phyloP scores from a whole-genome alignment of 2,888 invertebrate species.

The Drosophila kuntzei region DNA sequence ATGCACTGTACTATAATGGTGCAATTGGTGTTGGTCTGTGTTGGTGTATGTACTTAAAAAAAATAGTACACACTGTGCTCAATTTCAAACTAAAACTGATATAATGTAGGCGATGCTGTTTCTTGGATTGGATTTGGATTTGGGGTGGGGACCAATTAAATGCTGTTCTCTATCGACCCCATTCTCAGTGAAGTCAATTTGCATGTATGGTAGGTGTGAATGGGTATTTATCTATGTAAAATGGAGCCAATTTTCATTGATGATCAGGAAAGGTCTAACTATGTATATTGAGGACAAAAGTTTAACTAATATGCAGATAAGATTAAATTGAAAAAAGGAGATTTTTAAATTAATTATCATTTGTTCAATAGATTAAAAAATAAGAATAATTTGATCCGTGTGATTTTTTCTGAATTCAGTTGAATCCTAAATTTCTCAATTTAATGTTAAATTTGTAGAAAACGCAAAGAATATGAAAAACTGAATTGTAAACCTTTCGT shows the following conservation, averaged over 20 bases:
- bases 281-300: constrained; percentile 18
- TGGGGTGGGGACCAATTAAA: constrained; percentile 40
- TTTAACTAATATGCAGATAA: constrained; percentile 12
- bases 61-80: constrained; percentile 35
- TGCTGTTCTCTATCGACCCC: constrained; percentile 42
- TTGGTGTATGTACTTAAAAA: constrained; percentile 12
- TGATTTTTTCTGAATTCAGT: neutral
- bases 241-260: constrained; percentile 41
- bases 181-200: constrained; percentile 27
- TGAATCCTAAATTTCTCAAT: constrained; percentile 15
- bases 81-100: constrained; percentile 12
- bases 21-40: constrained; percentile 35
- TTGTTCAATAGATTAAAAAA: constrained; percentile 1
- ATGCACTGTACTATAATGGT: constrained; percentile 39
- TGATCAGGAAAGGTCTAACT: constrained; percentile 21
- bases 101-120: constrained; percentile 12
- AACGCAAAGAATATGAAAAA: constrained; percentile 37
- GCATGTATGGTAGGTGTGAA: constrained; percentile 28
- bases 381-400: constrained; percentile 1
- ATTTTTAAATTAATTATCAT: neutral
- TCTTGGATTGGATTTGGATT: constrained; percentile 13
- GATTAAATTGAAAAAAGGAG: neutral
- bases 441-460: constrained; percentile 8
- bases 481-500: constrained; percentile 19
- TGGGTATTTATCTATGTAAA: constrained; percentile 30